Evolutionary conservation across 2,113 vertebrate species (phyloP).

Genomic region (Monarcha castaneiventris): DNA sequence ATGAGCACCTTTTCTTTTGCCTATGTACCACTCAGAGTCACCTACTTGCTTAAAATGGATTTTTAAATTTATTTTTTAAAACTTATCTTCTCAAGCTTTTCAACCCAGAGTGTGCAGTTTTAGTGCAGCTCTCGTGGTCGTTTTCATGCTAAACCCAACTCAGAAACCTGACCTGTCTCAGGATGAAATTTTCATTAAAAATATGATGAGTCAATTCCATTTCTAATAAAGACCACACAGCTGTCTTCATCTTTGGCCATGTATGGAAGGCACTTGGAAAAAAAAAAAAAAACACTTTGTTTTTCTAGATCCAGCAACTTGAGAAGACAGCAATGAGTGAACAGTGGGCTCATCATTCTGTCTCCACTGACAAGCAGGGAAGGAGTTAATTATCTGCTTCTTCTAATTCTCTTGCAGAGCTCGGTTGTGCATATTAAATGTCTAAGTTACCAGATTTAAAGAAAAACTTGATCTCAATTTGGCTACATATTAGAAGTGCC

Average conservation of each 20-base stretch:
- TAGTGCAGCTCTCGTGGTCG: neutral
- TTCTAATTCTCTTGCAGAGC: constrained; percentile 8
- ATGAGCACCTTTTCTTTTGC: neutral
- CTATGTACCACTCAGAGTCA: neutral
- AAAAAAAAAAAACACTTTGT: neutral
- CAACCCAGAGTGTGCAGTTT: neutral
- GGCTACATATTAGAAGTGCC: constrained; percentile 69
- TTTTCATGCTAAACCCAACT: neutral
- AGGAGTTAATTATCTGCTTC: constrained; percentile 22
- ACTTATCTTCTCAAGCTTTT: neutral
- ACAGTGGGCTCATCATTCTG: neutral
- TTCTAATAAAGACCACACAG: neutral
- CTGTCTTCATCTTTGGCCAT: neutral
- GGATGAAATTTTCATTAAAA: neutral
- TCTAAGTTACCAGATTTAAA: constrained; percentile 44
- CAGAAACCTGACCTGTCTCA: neutral
- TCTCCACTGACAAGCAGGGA: constrained; percentile 13
- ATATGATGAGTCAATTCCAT: neutral
- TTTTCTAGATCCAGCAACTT: neutral
- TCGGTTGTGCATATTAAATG: constrained; percentile 44
- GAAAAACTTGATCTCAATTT: constrained; percentile 76
- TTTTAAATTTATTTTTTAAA: neutral
- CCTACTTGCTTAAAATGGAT: neutral
- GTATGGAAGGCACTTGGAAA: neutral
- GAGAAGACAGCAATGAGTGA: neutral